Evolutionary conservation across 2,113 vertebrate genomes (phyloP), one percentile per base, ranked within the genome.

Genomic region (Cromileptes altivelis): DNA sequence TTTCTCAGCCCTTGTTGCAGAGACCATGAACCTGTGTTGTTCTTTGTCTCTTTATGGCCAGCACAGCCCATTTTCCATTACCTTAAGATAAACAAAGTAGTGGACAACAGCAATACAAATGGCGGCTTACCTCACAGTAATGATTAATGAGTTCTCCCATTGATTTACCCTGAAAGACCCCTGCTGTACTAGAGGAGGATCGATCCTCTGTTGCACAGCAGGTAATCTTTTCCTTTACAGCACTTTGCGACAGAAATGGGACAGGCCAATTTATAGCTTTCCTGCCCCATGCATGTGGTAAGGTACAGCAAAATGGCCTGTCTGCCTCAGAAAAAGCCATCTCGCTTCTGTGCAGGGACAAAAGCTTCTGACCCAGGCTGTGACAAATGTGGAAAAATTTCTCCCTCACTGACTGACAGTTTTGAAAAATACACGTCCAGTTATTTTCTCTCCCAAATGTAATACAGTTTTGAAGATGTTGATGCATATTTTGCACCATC

Each of bases 111-210:
- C 13, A 4, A 70, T 21, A 78, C 25, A 64, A 40, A 71, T 60
- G 4, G 3, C 64, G 1, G 10, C 84, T 75, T 78, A 57, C 14
- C 25, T 55, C n/a, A 60, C 47, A 56, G 58, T 76, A 60, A 74
- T 74, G 67, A 88, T 83, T 63, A 68, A 85, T 64, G 74, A 75
- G 40, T 70, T 67, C 14, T 73, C 45, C 19, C 17, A 75, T 70
- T 61, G 67, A 82, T 67, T 85, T 23, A 37, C 53, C 18, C 37
- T 68, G 50, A 53, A 81, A 71, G 27, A 72, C 15, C 6, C 55
- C 65, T 74, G 70, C 57, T 53, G 13, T 19, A 4, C 33, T n/a
- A 17, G 42, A 55, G 70, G 27, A 27, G 70, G 47, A 86, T 91
- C 62, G 3, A 82, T 85, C 30, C 15, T 15, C 40, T 53, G 23